Evolutionary conservation across 2,797 vertebrate species (phyloP).

Genomic region (Heliangelus exortis): DNA sequence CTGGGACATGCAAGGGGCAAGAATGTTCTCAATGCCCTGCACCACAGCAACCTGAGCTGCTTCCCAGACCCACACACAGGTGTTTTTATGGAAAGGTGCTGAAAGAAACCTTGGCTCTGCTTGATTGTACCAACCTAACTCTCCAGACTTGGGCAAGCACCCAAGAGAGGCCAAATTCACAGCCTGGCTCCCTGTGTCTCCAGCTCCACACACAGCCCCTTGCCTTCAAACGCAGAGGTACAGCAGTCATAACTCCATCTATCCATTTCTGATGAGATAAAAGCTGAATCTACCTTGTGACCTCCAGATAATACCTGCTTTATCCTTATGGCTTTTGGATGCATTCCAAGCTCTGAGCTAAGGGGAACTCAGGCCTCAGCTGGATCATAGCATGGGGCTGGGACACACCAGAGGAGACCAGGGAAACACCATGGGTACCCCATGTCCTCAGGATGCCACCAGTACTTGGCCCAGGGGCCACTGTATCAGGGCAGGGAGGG

Average conservation of each 20-base stretch:
- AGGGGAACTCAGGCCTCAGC: background rate
- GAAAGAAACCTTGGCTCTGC: background rate
- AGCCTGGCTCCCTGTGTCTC: background rate
- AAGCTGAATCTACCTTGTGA: background rate
- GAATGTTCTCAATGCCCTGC: background rate
- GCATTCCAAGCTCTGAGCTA: background rate
- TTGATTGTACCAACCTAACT: background rate
- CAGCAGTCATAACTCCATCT: background rate
- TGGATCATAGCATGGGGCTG: background rate
- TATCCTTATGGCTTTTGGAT: background rate
- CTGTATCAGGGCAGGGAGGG: background rate
- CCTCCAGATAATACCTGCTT: background rate
- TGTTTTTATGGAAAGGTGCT: background rate
- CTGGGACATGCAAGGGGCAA: background rate
- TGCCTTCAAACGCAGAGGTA: background rate
- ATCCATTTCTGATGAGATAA: background rate
- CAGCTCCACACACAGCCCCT: background rate
- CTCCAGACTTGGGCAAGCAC: rapidly evolving
- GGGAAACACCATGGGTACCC: background rate
- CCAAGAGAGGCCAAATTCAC: rapidly evolving
- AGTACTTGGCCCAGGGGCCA: background rate
- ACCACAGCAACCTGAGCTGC: rapidly evolving
- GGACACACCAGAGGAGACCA: background rate
- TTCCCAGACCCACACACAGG: background rate
- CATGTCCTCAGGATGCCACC: background rate